These are phyloP conservation scores for Nycticryphes semicollaris DNA, from an alignment of 2,113 vertebrate species.

Conservation along the genomic window DNA sequence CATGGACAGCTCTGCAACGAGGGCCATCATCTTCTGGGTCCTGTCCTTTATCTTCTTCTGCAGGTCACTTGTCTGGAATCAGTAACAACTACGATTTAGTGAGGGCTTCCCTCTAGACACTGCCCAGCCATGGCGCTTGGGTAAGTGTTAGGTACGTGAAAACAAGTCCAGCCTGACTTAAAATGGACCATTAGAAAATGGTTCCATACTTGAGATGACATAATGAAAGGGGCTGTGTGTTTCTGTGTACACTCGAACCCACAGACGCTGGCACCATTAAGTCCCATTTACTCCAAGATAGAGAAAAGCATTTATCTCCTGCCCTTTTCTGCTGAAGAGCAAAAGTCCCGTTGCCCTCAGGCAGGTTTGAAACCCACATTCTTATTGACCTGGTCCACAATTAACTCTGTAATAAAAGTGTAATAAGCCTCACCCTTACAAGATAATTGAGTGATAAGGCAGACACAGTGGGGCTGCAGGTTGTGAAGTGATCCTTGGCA, in stretches of 20 bases:
- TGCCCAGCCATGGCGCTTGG: not conserved
- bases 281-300: not conserved
- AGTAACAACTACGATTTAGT: not conserved
- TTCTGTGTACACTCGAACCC: not conserved
- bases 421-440: not conserved
- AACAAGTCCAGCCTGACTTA: not conserved
- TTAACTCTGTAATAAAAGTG: not conserved
- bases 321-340: not conserved
- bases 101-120: not conserved
- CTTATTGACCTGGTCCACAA: not conserved
- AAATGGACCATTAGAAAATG: not conserved
- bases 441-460: not conserved
- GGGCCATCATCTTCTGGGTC: slow-evolving; percentile 81
- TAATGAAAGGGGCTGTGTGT: not conserved
- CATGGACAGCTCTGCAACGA: slow-evolving; percentile 87
- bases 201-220: not conserved
- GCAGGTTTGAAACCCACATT: not conserved
- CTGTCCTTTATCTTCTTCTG: slow-evolving; percentile 77
- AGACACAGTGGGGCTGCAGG: fast-evolving
- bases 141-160: not conserved
- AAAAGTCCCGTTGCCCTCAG: not conserved
- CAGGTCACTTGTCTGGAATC: slow-evolving; percentile 78
- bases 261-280: not conserved
- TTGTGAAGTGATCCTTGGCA: not conserved
- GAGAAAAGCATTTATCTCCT: not conserved